Evolutionary conservation across 2,888 invertebrate genomes (phyloP).

Genomic region (Azorinus chamasolen): DNA sequence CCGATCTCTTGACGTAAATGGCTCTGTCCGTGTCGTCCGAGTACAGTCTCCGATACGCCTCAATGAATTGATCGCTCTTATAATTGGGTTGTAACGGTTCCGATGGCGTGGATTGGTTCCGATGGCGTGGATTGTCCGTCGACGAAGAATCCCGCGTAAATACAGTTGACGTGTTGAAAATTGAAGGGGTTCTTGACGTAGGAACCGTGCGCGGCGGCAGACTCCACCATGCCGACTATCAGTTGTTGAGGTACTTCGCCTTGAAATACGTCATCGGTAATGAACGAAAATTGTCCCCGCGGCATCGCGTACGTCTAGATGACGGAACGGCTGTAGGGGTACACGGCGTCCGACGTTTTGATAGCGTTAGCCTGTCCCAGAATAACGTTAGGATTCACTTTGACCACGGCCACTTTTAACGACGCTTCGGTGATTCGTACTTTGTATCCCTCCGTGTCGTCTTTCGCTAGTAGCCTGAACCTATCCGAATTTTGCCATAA

Average conservation of each 20-base stretch:
- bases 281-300: constrained; percentile 30
- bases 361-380: constrained; percentile 23
- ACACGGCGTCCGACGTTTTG: constrained; percentile 21
- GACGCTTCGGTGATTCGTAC: too few relatives aligned
- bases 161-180: constrained; percentile 37
- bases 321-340: constrained; percentile 39
- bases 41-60: constrained; percentile 10
- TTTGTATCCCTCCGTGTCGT: constrained; percentile 8
- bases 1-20: constrained; percentile 4
- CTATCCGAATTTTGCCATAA: constrained; percentile 17
- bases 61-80: constrained; percentile 19
- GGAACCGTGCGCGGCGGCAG: constrained; percentile 18
- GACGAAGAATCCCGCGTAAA: constrained; percentile 34
- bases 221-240: constrained; percentile 31
- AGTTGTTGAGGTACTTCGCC: constrained; percentile 39
- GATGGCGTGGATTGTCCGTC: constrained; percentile 33
- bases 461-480: constrained; percentile 10
- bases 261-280: constrained; percentile 42
- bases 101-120: too few relatives aligned
- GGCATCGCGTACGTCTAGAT: constrained; percentile 36
- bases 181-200: constrained; percentile 40
- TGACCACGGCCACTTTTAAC: constrained; percentile 25
- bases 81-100: constrained; percentile 31
- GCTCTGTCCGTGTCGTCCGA: constrained; percentile 1
- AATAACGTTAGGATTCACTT: constrained; percentile 33